Base-by-base conservation (phyloP, 2,797 vertebrate genomes). In the Coluber constrictor region DNA sequence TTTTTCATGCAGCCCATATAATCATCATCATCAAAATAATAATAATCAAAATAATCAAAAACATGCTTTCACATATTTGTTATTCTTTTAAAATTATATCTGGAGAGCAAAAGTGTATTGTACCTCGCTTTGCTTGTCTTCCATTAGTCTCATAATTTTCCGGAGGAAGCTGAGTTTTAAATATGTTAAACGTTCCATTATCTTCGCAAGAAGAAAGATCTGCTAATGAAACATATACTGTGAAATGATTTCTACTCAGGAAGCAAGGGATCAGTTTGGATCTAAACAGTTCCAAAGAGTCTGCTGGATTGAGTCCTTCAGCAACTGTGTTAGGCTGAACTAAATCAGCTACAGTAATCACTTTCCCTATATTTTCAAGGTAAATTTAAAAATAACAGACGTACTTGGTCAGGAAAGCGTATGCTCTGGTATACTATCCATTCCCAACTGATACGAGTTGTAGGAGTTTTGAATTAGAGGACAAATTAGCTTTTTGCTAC, bases 81-180 rank as follows among this genome's bases (percentile, higher is more conserved):
- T 61, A 3, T 57, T 23, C 13, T 66, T 83, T 61, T 54, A 37
- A 55, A 92, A 87, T 16, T 29, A 27, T 18, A 55, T 90, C 54
- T 32, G 27, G 29, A 16, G 43, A 87, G 37, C 59, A 90, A 90
- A 61, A 83, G 23, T 12, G 18, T 23, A 87, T 32, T 96, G 16
- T 96, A 97, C 97, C 96, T 37, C 92, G 93, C 54, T 27, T 96
- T 93, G 12, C 43, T 89, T 93, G 93, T 70, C 32, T 1, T 90
- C 94, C 94, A 59, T 16, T 54, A 63, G 0, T 60, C 92, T 97
- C 96, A 89, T 95, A 96, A 56, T 97, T 97, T 96, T 97, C 95
- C 87, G 98, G 96, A 95, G 96, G 97, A 92, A 97, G 92, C 83
- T 98, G 97, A 88, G 98, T 98, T 88, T 97, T 97, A 98, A 99